Evolutionary conservation across 2,113 vertebrate genomes (phyloP).

Genomic region (Illadopsis cleaveri): DNA sequence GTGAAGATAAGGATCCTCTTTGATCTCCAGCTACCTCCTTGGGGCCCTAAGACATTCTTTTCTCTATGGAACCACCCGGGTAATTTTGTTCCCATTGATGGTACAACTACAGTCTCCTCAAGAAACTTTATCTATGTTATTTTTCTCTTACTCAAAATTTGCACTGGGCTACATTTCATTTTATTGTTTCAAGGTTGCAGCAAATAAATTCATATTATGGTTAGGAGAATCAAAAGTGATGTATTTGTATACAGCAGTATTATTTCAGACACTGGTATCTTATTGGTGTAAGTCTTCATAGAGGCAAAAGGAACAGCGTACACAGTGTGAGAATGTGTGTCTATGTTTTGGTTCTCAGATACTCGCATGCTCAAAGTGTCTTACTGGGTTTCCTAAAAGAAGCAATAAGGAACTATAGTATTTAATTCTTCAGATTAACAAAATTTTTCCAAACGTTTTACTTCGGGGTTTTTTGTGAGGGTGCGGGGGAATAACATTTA

Average conservation of each 20-base stretch:
- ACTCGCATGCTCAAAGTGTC: background rate
- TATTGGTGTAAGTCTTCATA: background rate
- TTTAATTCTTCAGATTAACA: background rate
- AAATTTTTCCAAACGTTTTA: background rate
- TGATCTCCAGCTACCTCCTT: background rate
- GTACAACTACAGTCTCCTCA: background rate
- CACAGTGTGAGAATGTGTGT: background rate
- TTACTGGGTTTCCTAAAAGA: background rate
- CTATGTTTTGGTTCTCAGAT: background rate
- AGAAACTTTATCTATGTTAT: background rate
- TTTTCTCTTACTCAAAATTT: background rate
- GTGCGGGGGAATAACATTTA: accelerated
- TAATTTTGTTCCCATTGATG: background rate
- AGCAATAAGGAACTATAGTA: background rate
- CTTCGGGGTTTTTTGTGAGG: accelerated
- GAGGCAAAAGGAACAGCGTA: background rate
- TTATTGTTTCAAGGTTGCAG: background rate
- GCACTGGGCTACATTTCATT: background rate
- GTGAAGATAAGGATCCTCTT: conserved; percentile 30
- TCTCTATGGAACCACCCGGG: background rate
- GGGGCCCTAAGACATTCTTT: background rate
- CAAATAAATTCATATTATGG: background rate
- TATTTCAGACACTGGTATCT: background rate
- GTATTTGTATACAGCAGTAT: background rate
- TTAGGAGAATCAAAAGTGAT: background rate